These are phyloP conservation scores for Phanerotoma sp. DNA, from an alignment of 2,888 invertebrate species.

Conservation along the genomic window DNA sequence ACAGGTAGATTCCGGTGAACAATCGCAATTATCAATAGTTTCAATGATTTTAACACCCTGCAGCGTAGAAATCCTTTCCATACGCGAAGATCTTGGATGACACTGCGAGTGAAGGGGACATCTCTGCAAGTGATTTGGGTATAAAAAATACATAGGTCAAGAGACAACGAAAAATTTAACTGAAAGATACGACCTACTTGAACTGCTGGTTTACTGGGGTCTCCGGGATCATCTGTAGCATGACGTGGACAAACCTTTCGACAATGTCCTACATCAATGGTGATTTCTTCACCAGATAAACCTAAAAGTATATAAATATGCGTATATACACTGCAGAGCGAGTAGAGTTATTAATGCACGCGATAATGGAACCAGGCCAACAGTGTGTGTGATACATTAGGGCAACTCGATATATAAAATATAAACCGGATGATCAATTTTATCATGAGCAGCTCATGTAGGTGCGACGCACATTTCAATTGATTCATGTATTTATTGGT, in stretches of 20 bases:
- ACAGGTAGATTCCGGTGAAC: slow-evolving; percentile 48
- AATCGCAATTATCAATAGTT: slow-evolving; percentile 54
- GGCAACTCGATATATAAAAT: slow-evolving; percentile 6
- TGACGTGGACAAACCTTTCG: slow-evolving; percentile 51
- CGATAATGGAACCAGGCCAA: slow-evolving; percentile 13
- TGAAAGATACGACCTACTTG: slow-evolving; percentile 39
- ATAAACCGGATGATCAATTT: slow-evolving; percentile 25
- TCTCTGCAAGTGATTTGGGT: slow-evolving; percentile 38
- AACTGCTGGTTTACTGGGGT: slow-evolving; percentile 51
- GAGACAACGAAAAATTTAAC: background rate
- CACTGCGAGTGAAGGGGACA: slow-evolving; percentile 51
- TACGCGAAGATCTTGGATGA: slow-evolving; percentile 47
- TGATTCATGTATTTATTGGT: slow-evolving; percentile 19
- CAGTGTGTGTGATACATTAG: slow-evolving; percentile 14
- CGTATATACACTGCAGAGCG: no score
- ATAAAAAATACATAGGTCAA: background rate
- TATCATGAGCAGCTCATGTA: slow-evolving; percentile 16
- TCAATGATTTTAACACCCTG: slow-evolving; percentile 53
- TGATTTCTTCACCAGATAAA: slow-evolving; percentile 53
- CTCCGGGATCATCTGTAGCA: slow-evolving; percentile 51
- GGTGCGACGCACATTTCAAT: slow-evolving; percentile 15
- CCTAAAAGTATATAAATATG: slow-evolving; percentile 41
- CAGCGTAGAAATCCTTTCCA: slow-evolving; percentile 54
- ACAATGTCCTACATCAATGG: slow-evolving; percentile 55
- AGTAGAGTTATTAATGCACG: background rate